Evolutionary conservation across 2,113 vertebrate genomes (phyloP).

Genomic region (Stercorarius parasiticus): DNA sequence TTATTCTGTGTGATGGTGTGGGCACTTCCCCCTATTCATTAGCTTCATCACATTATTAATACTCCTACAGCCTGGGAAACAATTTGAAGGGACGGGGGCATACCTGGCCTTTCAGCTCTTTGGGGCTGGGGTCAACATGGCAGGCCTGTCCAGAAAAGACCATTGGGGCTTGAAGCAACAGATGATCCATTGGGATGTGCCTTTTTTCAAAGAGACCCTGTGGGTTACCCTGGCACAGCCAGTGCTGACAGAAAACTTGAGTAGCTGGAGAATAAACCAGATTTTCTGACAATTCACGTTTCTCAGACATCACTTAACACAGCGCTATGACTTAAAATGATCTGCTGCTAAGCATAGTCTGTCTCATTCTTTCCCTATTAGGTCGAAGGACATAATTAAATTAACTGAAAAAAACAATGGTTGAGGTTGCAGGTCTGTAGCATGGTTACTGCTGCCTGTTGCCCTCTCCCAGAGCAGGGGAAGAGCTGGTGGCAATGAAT

Average conservation of each 20-base stretch:
- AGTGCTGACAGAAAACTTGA: background rate
- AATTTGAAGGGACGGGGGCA: background rate
- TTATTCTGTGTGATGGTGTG: background rate
- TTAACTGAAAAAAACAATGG: background rate
- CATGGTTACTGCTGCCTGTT: background rate
- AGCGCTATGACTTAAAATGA: background rate
- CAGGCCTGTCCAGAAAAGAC: background rate
- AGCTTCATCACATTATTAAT: background rate
- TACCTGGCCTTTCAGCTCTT: background rate
- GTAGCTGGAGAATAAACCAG: background rate
- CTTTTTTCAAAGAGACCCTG: background rate
- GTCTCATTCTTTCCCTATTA: background rate
- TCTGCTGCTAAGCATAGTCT: background rate
- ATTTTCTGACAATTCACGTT: background rate
- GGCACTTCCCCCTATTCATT: background rate
- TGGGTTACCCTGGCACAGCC: background rate
- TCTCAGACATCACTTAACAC: background rate
- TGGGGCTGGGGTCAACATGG: background rate
- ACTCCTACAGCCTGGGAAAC: background rate
- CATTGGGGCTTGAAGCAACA: background rate
- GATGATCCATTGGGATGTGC: fast-evolving
- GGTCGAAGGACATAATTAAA: background rate
- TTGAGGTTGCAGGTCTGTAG: background rate
- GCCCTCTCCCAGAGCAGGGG: background rate
- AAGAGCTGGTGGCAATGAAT: background rate